phyloP scores from a whole-genome alignment of 2,888 invertebrate genomes.

The Eupithecia insigniata region DNA sequence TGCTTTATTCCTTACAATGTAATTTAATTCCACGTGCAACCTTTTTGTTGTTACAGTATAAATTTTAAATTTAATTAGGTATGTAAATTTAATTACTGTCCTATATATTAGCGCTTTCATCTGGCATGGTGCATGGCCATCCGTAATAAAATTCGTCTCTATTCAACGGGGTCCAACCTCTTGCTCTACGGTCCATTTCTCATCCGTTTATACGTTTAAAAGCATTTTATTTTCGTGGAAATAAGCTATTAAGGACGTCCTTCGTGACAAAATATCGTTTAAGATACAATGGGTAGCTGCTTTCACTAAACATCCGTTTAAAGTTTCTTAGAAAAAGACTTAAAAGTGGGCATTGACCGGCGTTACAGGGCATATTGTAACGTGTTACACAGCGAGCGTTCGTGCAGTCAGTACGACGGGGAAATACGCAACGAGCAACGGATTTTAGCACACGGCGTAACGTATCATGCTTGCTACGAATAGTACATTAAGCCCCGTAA shows the following conservation, averaged over 20 bases:
- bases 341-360: not conserved
- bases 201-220: slow-evolving; percentile 49
- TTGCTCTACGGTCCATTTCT: slow-evolving; percentile 38
- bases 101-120: not conserved
- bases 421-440: no score
- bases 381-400: no score
- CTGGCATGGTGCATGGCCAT: not conserved
- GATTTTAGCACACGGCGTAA: no score
- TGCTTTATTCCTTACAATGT: not conserved
- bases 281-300: slow-evolving; percentile 15
- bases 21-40: not conserved
- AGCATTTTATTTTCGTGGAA: slow-evolving; percentile 47
- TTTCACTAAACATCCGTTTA: slow-evolving; percentile 22
- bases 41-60: not conserved
- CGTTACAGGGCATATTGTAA: no score
- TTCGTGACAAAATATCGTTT: slow-evolving; percentile 35
- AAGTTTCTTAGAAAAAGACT: not conserved
- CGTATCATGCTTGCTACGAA: no score
- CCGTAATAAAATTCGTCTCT: slow-evolving; percentile 1
- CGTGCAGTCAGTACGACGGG: no score
- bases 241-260: slow-evolving; percentile 43
- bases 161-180: not conserved
- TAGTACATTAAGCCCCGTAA: no score
- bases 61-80: not conserved
- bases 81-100: not conserved